Evolutionary conservation across 2,113 vertebrate species (phyloP).

Genomic region (Sturnira hondurensis): DNA sequence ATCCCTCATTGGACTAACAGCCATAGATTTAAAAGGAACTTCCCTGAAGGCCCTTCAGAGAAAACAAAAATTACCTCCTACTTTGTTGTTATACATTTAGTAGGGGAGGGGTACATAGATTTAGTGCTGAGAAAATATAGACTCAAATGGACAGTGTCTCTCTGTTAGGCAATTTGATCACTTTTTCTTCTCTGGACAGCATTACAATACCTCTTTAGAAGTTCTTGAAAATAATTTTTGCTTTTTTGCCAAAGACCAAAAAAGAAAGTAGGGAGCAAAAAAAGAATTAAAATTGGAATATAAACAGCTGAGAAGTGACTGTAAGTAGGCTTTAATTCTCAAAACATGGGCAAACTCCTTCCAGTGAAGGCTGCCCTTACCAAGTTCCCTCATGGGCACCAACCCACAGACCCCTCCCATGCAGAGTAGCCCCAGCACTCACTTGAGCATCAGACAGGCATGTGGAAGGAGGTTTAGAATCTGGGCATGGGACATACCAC

Average conservation of each 20-base stretch:
- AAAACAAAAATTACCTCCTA: slow-evolving; percentile 18
- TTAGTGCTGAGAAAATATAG: slow-evolving; percentile 52
- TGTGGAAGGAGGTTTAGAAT: slow-evolving; percentile 14
- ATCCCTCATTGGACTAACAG: slow-evolving; percentile 49
- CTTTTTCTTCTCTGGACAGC: not conserved
- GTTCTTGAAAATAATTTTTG: slow-evolving; percentile 39
- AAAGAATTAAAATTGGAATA: slow-evolving; percentile 30
- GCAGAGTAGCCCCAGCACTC: slow-evolving; percentile 63
- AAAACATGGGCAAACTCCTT: slow-evolving; percentile 5
- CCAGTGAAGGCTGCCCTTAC: slow-evolving; percentile 57
- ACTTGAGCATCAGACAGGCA: slow-evolving; percentile 39
- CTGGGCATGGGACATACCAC: not conserved
- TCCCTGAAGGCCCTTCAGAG: slow-evolving; percentile 30
- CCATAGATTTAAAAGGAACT: slow-evolving; percentile 46
- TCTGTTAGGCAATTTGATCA: not conserved
- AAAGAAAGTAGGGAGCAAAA: slow-evolving; percentile 5
- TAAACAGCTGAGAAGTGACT: slow-evolving; percentile 17
- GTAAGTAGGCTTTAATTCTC: slow-evolving; percentile 31
- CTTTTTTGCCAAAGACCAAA: slow-evolving; percentile 14
- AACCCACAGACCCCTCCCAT: slow-evolving; percentile 67
- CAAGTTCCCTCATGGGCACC: slow-evolving; percentile 61
- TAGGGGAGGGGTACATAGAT: not conserved
- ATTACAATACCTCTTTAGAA: slow-evolving; percentile 6
- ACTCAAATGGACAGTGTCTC: slow-evolving; percentile 43
- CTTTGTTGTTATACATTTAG: slow-evolving; percentile 20